phyloP scores from a whole-genome alignment of 2,888 invertebrate genomes.

The Caenorhabditis macrosperma region DNA sequence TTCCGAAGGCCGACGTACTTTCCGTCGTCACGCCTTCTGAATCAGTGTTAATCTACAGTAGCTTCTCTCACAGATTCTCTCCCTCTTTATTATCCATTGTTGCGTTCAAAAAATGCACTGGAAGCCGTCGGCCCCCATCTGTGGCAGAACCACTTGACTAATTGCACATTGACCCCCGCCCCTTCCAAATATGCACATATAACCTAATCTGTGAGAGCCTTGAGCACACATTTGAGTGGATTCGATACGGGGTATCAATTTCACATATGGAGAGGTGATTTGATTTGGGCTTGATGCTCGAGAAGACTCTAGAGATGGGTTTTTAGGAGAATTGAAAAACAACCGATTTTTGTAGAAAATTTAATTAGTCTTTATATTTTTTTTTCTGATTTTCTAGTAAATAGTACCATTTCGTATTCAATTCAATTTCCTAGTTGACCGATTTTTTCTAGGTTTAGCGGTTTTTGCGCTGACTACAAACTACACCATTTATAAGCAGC shows the following conservation, averaged over 20 bases:
- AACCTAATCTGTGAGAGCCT: slow-evolving; percentile 33
- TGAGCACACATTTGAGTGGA: slow-evolving; percentile 28
- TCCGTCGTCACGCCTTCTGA: slow-evolving; percentile 20
- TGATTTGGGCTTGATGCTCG: slow-evolving; percentile 20
- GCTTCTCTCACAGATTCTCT: neutral
- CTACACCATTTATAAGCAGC: too few species aligned
- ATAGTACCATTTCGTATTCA: too few species aligned
- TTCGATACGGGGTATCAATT: slow-evolving; percentile 43
- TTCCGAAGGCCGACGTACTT: slow-evolving; percentile 18
- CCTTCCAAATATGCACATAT: slow-evolving; percentile 12
- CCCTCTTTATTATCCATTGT: neutral
- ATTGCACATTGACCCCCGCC: slow-evolving; percentile 42
- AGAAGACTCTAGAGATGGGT: too few species aligned
- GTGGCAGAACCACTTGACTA: slow-evolving; percentile 43
- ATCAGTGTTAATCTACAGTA: slow-evolving; percentile 1
- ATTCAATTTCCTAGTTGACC: too few species aligned
- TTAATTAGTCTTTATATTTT: too few species aligned
- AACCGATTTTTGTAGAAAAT: too few species aligned
- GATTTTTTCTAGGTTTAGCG: too few species aligned
- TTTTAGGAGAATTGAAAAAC: too few species aligned
- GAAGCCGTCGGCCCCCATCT: neutral
- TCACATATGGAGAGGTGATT: slow-evolving; percentile 25
- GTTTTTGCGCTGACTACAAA: too few species aligned
- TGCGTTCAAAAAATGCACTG: neutral
- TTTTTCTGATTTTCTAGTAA: too few species aligned